Conservation (phyloP, 2,888 invertebrate genomes). For the Lingula anatina region DNA sequence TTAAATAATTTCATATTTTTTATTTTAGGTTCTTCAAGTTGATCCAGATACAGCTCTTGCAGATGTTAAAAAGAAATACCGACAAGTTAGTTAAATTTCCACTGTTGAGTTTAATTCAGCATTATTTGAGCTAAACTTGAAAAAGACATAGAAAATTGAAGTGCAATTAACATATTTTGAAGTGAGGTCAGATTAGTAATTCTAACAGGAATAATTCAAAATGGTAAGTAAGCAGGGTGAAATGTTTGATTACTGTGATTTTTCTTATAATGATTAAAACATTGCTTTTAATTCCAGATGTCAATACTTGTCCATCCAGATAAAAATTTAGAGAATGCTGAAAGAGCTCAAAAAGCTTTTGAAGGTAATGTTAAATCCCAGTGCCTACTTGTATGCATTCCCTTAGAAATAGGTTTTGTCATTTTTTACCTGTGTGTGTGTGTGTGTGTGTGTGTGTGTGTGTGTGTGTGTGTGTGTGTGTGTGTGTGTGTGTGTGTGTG, state of each 20-base stretch:
- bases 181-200: too few relatives aligned
- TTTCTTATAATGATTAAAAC: too few relatives aligned
- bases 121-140: background rate
- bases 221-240: too few relatives aligned
- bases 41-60: constrained; percentile 85
- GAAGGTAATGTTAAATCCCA: constrained; percentile 53
- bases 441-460: too few relatives aligned
- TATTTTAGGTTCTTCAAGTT: constrained; percentile 45
- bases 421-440: background rate
- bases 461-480: too few relatives aligned
- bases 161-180: too few relatives aligned
- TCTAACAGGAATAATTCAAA: too few relatives aligned
- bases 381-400: background rate
- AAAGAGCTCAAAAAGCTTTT: constrained; percentile 75
- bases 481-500: too few relatives aligned
- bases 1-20: background rate
- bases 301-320: constrained; percentile 99
- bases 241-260: too few relatives aligned
- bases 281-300: too few relatives aligned
- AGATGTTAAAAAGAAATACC: constrained; percentile 93
- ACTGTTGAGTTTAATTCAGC: background rate
- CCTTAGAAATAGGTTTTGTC: background rate
- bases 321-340: constrained; percentile 94
- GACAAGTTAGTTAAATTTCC: constrained; percentile 59
- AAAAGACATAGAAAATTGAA: too few relatives aligned